A percentile compares a stretch with the other conserved stretches of the same genome.
phyloP scores from a whole-genome alignment of 2,888 invertebrate genomes.

The Calameuta pallipes region DNA sequence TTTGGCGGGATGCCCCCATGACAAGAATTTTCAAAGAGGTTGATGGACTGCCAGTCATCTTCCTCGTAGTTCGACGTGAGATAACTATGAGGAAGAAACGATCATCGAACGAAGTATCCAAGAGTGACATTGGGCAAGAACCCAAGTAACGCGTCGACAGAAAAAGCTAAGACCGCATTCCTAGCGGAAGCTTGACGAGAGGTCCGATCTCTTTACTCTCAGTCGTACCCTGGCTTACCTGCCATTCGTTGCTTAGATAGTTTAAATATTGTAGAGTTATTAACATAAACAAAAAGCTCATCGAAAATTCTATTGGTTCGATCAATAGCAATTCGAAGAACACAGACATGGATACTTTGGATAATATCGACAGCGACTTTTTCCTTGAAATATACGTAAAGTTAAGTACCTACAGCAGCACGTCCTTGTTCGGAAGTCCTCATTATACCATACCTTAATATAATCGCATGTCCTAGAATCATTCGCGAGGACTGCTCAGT shows the following conservation, averaged over 20 bases:
- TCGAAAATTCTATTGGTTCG: background rate
- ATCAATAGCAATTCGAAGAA: background rate
- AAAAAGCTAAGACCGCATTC: constrained; percentile 4
- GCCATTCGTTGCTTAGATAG: background rate
- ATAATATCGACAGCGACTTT: constrained; percentile 55
- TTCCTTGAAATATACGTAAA: constrained; percentile 54
- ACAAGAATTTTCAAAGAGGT: background rate
- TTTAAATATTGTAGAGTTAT: background rate
- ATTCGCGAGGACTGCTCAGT: background rate
- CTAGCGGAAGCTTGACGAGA: background rate
- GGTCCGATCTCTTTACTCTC: background rate
- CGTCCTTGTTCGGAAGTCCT: background rate
- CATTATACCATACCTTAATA: background rate
- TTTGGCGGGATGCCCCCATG: constrained; percentile 1
- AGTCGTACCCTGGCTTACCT: background rate
- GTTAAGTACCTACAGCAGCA: constrained; percentile 50
- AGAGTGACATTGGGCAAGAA: constrained; percentile 52
- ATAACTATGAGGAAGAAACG: constrained; percentile 8
- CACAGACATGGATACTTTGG: constrained; percentile 51
- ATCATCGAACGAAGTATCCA: constrained; percentile 37
- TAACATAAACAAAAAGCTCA: background rate
- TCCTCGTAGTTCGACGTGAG: background rate
- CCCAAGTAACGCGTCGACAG: constrained; percentile 44
- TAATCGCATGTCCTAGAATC: background rate
- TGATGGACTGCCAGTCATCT: background rate